phyloP scores from a whole-genome alignment of 2,113 vertebrate species.

The Megaceryle maxima region DNA sequence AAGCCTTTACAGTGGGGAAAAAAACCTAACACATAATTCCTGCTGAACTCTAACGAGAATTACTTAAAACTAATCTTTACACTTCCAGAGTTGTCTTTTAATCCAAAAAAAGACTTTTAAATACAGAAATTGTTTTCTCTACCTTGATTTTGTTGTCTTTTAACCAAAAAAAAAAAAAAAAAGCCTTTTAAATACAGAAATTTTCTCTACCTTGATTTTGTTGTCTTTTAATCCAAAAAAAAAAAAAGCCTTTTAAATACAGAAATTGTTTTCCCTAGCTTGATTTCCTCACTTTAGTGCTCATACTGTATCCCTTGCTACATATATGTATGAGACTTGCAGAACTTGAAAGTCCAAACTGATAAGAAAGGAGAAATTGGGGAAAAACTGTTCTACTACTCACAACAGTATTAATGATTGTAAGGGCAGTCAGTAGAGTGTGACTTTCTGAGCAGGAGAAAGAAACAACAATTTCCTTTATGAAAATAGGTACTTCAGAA shows the following conservation, averaged over 20 bases:
- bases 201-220: background rate
- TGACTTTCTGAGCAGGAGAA: background rate
- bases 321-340: fast-evolving
- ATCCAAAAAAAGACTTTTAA: background rate
- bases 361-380: background rate
- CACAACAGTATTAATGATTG: background rate
- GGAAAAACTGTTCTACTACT: background rate
- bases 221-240: background rate
- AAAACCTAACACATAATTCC: background rate
- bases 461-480: background rate
- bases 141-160: background rate
- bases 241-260: background rate
- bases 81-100: background rate
- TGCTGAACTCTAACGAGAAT: background rate
- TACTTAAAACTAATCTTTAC: background rate
- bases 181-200: background rate
- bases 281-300: background rate
- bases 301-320: background rate
- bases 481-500: background rate
- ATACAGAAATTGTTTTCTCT: background rate
- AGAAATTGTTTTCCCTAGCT: background rate
- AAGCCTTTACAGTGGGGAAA: background rate
- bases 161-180: background rate
- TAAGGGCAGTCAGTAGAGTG: background rate
- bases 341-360: background rate